Evolutionary conservation across 2,797 vertebrate species (phyloP).

Genomic region (Arrhamphus sclerolepis): DNA sequence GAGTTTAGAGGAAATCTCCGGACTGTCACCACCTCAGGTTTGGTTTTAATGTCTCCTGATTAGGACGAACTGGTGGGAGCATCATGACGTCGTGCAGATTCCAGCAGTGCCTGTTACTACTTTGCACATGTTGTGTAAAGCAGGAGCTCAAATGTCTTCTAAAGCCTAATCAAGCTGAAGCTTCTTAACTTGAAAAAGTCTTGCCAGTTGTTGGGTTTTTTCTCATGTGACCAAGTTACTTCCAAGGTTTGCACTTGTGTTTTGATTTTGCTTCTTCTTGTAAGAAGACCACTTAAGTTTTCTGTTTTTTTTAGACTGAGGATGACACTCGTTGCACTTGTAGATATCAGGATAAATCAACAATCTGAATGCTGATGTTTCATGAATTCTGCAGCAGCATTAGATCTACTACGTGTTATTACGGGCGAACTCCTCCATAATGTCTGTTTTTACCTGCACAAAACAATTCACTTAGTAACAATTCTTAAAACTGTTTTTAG

Average conservation of each 20-base stretch:
- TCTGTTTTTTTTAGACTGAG: conserved; percentile 16
- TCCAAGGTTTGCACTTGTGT: conserved; percentile 34
- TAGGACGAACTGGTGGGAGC: background rate
- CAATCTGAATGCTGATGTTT: background rate
- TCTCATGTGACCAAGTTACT: conserved; percentile 46
- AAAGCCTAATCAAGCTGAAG: background rate
- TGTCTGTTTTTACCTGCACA: background rate
- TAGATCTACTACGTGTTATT: no score
- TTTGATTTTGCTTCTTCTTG: conserved; percentile 5
- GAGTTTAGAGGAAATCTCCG: background rate
- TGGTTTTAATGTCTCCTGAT: conserved; percentile 18
- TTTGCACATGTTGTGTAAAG: conserved; percentile 25
- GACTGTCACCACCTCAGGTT: background rate
- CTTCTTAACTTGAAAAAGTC: background rate
- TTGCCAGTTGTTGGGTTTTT: conserved; percentile 32
- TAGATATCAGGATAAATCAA: background rate
- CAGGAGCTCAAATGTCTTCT: background rate
- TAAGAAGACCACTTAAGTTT: background rate
- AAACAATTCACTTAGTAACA: no score
- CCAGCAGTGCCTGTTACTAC: conserved; percentile 34
- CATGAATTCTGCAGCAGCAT: background rate
- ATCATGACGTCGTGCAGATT: conserved; percentile 6
- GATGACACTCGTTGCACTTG: conserved; percentile 35
- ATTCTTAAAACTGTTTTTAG: no score
- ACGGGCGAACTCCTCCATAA: background rate